Evolutionary conservation across 2,113 vertebrate genomes (phyloP).

Genomic region (Nettapus auritus): DNA sequence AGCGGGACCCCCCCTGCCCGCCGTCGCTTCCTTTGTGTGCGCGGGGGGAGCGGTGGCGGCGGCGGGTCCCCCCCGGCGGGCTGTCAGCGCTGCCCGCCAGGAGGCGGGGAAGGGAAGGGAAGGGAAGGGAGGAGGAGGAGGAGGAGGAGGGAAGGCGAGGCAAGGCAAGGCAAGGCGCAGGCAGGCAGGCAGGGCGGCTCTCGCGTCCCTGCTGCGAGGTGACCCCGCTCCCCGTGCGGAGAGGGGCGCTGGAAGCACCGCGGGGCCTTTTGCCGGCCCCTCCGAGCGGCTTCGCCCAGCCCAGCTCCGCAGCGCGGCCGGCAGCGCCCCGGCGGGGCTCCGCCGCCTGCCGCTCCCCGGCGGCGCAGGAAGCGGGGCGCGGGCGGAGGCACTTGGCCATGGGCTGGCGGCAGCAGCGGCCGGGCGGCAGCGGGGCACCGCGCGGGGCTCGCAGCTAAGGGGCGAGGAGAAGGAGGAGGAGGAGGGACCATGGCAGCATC

Average conservation of each 20-base stretch:
- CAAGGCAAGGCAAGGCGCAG: background rate
- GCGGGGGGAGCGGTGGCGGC: constrained; percentile 52
- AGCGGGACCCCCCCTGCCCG: no score
- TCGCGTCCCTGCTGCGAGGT: background rate
- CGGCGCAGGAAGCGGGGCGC: constrained; percentile 70
- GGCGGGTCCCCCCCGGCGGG: constrained; percentile 10
- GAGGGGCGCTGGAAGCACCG: background rate
- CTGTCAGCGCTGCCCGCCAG: constrained; percentile 58
- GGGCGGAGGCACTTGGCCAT: constrained; percentile 73
- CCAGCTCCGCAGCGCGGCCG: constrained; percentile 3
- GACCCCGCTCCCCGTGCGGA: background rate
- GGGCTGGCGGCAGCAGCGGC: constrained; percentile 68
- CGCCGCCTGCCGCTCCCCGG: constrained; percentile 63
- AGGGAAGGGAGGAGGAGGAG: background rate
- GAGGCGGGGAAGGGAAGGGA: constrained; percentile 30
- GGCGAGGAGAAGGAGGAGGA: background rate
- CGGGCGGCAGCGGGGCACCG: constrained; percentile 64
- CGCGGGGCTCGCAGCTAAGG: constrained; percentile 74
- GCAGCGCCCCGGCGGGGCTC: constrained; percentile 45
- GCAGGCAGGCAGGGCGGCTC: constrained; percentile 9
- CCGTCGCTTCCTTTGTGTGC: constrained; percentile 74
- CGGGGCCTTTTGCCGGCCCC: background rate
- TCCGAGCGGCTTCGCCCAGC: background rate
- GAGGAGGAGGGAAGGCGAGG: constrained; percentile 16
- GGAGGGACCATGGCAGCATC: constrained; percentile 91